Evolutionary conservation across 2,797 vertebrate genomes (phyloP), one percentile per base, ranked within the genome.

Genomic region (Eulemur albifrons): DNA sequence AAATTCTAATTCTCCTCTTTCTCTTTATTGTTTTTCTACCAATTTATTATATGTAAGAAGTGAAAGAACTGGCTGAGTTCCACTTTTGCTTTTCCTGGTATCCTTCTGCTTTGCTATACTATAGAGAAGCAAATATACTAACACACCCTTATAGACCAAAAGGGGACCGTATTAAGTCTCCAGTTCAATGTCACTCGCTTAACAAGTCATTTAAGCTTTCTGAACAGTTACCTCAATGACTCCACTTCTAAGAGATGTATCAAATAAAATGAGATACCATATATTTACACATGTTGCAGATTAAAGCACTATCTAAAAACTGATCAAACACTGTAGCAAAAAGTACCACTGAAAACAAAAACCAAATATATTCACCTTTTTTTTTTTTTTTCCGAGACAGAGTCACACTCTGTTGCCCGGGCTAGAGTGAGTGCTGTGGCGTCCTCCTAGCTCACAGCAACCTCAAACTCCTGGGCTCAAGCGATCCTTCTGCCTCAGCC

Each of bases 331-430:
- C 25, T 82, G 15, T 30, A 85, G 61, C 63, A 69, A 7, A 88
- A 96, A 88, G 77, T 90, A 85, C 38, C 17, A 18, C 38, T 63
- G 30, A 70, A 93, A 95, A 92, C 23, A 96, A 93, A 92, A 94
- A 65, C 15, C n/a, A 72, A 57, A 85, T 4, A 23, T 35, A 70
- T 35, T 54, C 45, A 52, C 45, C 69, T 92, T 73, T 76, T 43
- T 43, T 43, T 43, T 43, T 43, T 43, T 9, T 43, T 43, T 43
- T 43, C 10, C 10, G 43, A 43, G 43, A 10, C 43, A 43, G 43
- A 43, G 9, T 43, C 43, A 1, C 7, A 10, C 43, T 43, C 43
- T 43, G 43, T 43, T 43, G 43, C 43, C 43, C 7, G 0, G 9
- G 9, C 43, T 43, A 43, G 43, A 43, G 43, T 43, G 43, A 43